These are phyloP conservation scores for Ianthella basta DNA, from an alignment of 37 sponge, comb jelly and placozoan species.

Conservation along the genomic window DNA sequence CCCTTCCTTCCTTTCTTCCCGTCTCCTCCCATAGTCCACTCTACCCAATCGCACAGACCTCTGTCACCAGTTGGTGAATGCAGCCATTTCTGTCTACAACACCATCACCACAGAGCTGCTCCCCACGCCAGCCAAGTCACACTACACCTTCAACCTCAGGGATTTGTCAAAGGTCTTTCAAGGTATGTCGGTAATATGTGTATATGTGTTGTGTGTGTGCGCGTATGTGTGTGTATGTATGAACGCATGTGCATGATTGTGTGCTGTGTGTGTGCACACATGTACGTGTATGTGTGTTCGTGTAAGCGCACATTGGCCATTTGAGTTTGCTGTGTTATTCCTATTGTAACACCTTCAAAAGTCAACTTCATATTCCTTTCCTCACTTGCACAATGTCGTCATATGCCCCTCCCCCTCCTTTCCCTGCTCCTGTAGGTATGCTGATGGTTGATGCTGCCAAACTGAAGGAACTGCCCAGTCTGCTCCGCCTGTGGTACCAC, in stretches of 20 bases:
- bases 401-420: too few relatives aligned
- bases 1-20: too few relatives aligned
- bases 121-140: slow-evolving; percentile 98
- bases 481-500: slow-evolving; percentile 93
- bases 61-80: slow-evolving; percentile 60
- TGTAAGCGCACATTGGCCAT: too few relatives aligned
- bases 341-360: too few relatives aligned
- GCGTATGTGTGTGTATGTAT: too few relatives aligned
- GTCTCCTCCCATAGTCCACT: background rate
- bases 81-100: slow-evolving; percentile 87
- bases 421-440: slow-evolving; percentile 32
- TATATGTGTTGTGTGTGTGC: too few relatives aligned
- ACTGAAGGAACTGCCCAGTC: slow-evolving; percentile 54
- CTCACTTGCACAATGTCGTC: too few relatives aligned
- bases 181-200: slow-evolving; percentile 55
- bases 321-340: too few relatives aligned
- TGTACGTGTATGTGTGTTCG: slow-evolving; percentile 29
- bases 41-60: background rate
- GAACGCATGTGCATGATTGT: too few relatives aligned
- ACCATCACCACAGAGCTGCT: slow-evolving; percentile 98
- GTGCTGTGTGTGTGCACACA: too few relatives aligned
- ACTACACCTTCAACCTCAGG: slow-evolving; percentile 99
- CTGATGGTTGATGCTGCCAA: slow-evolving; percentile 57
- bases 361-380: too few relatives aligned
- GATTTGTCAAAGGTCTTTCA: slow-evolving; percentile 99